Evolutionary conservation across 2,797 vertebrate species (phyloP).

Genomic region (Phalloptychus januarius): DNA sequence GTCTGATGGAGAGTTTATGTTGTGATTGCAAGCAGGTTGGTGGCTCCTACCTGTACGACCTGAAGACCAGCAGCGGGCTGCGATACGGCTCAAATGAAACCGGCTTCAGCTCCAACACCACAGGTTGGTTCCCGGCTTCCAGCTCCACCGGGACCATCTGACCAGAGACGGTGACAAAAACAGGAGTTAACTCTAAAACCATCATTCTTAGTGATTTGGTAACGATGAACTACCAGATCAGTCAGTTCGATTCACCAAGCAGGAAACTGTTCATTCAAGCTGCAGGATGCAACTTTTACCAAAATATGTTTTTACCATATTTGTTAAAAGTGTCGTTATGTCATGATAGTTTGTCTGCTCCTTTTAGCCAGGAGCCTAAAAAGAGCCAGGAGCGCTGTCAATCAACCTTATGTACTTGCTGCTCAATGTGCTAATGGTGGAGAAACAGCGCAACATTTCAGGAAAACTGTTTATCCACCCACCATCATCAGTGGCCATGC

Average conservation of each 20-base stretch:
- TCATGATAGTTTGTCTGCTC: too few species aligned
- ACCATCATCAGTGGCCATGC: too few species aligned
- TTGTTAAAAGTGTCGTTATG: too few species aligned
- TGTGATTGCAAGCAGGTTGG: background rate
- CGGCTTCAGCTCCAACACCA: slow-evolving; percentile 80
- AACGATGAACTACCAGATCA: background rate
- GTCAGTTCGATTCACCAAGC: background rate
- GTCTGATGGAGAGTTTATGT: background rate
- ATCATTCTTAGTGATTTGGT: background rate
- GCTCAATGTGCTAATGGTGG: too few species aligned
- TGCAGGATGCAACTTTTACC: too few species aligned
- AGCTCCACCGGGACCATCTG: slow-evolving; percentile 85
- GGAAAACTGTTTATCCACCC: too few species aligned
- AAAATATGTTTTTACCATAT: too few species aligned
- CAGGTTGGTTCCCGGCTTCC: slow-evolving; percentile 78
- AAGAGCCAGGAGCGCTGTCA: too few species aligned
- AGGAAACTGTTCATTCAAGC: too few species aligned
- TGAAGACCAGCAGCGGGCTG: slow-evolving; percentile 93
- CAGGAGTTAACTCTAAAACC: background rate
- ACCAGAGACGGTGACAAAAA: background rate
- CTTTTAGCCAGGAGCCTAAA: too few species aligned
- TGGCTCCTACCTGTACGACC: slow-evolving; percentile 88
- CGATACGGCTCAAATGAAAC: slow-evolving; percentile 87
- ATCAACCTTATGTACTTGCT: too few species aligned
- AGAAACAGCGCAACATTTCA: too few species aligned